Conservation (phyloP, 1,140 invertebrate genomes). For the Lerema accius region DNA sequence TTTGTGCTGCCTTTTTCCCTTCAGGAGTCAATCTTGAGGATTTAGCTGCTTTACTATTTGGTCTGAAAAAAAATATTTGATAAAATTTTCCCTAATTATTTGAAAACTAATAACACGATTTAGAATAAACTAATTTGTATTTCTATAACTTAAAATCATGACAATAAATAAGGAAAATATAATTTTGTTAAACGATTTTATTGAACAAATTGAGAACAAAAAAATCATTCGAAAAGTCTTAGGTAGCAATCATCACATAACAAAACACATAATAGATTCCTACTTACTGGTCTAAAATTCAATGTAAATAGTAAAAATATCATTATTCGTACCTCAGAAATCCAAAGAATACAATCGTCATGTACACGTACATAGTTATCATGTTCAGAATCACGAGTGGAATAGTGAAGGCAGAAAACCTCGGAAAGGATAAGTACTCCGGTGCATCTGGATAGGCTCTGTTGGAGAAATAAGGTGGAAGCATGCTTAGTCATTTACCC, state of each 20-base stretch:
- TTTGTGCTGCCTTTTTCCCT: constrained; percentile 84
- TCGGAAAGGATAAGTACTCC: constrained; percentile 65
- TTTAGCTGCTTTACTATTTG: constrained; percentile 82
- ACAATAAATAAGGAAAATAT: too few relatives aligned
- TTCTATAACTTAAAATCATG: too few relatives aligned
- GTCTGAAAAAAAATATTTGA: constrained; percentile 56
- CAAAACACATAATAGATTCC: too few relatives aligned
- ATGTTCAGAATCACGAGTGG: constrained; percentile 55
- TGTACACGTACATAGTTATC: constrained; percentile 41
- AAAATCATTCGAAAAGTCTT: too few relatives aligned
- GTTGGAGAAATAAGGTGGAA: not conserved
- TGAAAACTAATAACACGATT: too few relatives aligned
- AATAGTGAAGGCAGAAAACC: constrained; percentile 59
- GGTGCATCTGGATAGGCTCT: constrained; percentile 57
- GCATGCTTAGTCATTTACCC: too few relatives aligned
- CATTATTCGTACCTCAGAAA: constrained; percentile 63
- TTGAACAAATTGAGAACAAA: too few relatives aligned
- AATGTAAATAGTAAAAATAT: constrained; percentile 7
- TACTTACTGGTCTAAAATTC: too few relatives aligned
- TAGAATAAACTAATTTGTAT: too few relatives aligned
- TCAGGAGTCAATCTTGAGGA: constrained; percentile 77
- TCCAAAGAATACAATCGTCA: constrained; percentile 56
- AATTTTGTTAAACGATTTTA: too few relatives aligned
- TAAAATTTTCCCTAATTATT: constrained; percentile 7
- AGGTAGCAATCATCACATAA: too few relatives aligned